Evolutionary conservation across 2,797 vertebrate species (phyloP).

Genomic region (Balearica regulorum): DNA sequence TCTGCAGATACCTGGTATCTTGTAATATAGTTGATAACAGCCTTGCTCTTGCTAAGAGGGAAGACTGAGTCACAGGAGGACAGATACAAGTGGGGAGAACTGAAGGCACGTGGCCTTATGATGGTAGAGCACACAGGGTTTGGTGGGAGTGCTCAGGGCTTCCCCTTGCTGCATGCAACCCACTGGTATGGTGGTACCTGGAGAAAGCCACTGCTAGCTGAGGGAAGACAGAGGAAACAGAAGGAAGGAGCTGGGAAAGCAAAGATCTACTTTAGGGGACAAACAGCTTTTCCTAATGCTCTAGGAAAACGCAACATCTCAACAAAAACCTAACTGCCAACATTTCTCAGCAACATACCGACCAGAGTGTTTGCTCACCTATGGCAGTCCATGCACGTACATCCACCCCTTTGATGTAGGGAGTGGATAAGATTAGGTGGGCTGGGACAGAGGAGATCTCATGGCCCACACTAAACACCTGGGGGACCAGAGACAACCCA

Average conservation of each 20-base stretch:
- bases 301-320: not conserved
- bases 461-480: not conserved
- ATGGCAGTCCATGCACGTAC: rapidly evolving
- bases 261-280: not conserved
- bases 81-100: not conserved
- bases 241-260: not conserved
- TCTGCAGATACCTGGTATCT: not conserved
- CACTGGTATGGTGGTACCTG: not conserved
- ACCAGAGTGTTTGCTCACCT: not conserved
- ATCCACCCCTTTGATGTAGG: not conserved
- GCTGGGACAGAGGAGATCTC: not conserved
- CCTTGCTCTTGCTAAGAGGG: not conserved
- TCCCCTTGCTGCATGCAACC: not conserved
- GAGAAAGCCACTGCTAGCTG: not conserved
- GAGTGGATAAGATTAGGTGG: not conserved
- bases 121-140: rapidly evolving
- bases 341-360: not conserved
- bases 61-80: not conserved
- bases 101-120: not conserved
- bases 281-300: not conserved
- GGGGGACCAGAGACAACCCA: rapidly evolving
- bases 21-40: not conserved
- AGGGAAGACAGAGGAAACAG: not conserved
- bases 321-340: not conserved
- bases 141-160: not conserved